Evolutionary conservation across 2,113 vertebrate species (phyloP).

Genomic region (Perca schrenkii): DNA sequence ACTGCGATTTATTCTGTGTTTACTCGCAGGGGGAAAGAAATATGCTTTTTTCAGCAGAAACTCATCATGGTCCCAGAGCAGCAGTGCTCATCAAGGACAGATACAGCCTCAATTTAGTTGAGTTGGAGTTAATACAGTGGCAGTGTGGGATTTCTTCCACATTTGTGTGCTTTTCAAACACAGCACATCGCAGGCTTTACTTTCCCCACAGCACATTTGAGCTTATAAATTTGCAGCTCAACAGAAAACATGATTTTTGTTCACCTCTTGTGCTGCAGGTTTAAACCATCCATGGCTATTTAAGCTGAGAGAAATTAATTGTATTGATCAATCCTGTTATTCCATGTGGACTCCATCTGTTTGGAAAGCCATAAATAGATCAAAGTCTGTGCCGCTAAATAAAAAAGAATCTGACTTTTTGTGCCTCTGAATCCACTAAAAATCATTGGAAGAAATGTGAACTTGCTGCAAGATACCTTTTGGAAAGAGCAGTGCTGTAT

Average conservation of each 20-base stretch:
- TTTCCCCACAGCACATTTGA: constrained; percentile 9
- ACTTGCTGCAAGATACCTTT: constrained; percentile 27
- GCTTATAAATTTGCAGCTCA: constrained; percentile 15
- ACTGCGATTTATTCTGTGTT: constrained; percentile 15
- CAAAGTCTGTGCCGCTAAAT: constrained; percentile 42
- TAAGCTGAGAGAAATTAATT: constrained; percentile 42
- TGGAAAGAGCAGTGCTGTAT: constrained; percentile 12
- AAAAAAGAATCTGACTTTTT: constrained; percentile 20
- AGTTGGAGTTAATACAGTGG: constrained; percentile 14
- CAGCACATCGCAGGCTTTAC: constrained; percentile 2
- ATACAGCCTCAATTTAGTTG: constrained; percentile 29
- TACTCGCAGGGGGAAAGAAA: constrained; percentile 16
- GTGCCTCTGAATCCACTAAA: constrained; percentile 31
- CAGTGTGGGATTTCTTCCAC: constrained; percentile 20
- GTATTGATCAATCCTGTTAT: constrained; percentile 20
- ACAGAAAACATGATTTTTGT: constrained; percentile 43
- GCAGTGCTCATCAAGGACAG: constrained; percentile 59
- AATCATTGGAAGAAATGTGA: constrained; percentile 23
- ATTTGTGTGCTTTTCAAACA: constrained; percentile 28
- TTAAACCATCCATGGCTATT: constrained; percentile 35
- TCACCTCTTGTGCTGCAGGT: constrained; percentile 15
- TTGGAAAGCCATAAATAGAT: constrained; percentile 55
- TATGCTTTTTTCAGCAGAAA: constrained; percentile 42
- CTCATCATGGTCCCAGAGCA: constrained; percentile 44
- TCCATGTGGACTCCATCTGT: constrained; percentile 2